Base-by-base conservation (phyloP, 2,797 vertebrate species). In the Zenarchopterus dispar region DNA sequence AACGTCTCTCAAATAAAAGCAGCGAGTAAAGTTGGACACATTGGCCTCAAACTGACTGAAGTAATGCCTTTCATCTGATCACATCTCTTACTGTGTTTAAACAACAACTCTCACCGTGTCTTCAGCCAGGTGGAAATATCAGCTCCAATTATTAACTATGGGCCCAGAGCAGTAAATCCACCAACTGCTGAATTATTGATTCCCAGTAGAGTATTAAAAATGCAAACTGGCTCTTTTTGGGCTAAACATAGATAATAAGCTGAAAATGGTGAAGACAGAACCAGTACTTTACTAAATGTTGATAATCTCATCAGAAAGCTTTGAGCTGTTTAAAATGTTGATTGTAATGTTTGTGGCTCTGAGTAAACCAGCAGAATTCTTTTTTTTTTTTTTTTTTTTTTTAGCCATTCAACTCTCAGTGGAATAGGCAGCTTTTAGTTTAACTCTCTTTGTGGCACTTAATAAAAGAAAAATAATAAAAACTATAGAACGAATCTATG, bases 181-280 rank as follows among this genome's bases (percentile, higher is more conserved):
- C 33, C 18, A 17, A 54, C 44, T 11, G 19, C 49, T 90, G 16
- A 89, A 90, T 89, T 78, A 88, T 87, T 68, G 55, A 88, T 82
- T 56, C 52, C 31, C 60, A 57, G 47, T 28, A 36, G 70, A 67
- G 70, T 44, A 88, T 90, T 77, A 85, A 84, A 81, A 78, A 79
- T 83, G 67, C 53, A 79, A 49, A 55, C 62, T 22, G 55, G 33
- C 28, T 67, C 67, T 64, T 68, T 78, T 41, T 59, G 42, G 43
- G 26, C 60, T 59, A 64, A 61, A 68, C 42, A 57, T 1, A 0
- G 72, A 55, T 48, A 33, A 67, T 44, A 50, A 36, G n/a, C 36
- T 19, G 17, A 49, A 41, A 50, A 56, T 52, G 54, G 54, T 70
- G 56, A n/a, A 51, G 68, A 45, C 33, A 33, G 36, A 80, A 33